Base-by-base conservation (phyloP, 2,888 invertebrate genomes). In the Siphlonurus alternatus region DNA sequence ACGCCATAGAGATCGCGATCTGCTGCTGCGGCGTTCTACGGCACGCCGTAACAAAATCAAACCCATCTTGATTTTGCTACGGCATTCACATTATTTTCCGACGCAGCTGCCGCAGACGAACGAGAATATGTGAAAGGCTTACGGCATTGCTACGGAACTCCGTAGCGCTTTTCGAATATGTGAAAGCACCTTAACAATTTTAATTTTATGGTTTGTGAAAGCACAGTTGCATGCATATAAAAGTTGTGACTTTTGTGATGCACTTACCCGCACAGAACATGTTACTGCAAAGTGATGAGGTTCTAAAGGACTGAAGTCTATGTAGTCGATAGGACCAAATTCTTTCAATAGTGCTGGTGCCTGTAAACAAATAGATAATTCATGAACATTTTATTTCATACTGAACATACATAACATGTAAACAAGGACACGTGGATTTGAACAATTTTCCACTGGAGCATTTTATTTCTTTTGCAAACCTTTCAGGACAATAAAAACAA, bases 231-330 rank as follows among this genome's bases (percentile, higher is more conserved):
- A 23, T 66, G 61, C 38, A 18, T 2, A 22, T 19, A 2, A 63
- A 53, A 18, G 60, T 61, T 5, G 23, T 18, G n/a, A 2, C 38
- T 51, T 59, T 2, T 2, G 1, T 24, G 2, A 25, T 15, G 23
- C 15, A 61, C 73, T 74, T 69, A 95, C 89, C 73, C 91, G 82
- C 1, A 91, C 89, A 0, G 95, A 94, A 73, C 90, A 93, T 64
- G 97, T 94, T 20, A 93, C 89, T 5, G 94, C 95, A 78, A 96
- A 91, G 74, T 90, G 86, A 77, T 91, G 83, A 0, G 96, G 95
- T 72, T 92, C 88, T 10, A 87, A 81, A 0, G 93, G 92, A 66
- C 91, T 89, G 73, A 97, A 93, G 74, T 94, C 89, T 59, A 97
- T 83, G 72, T 90, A 88, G 73, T 94, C 93, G 64, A 98, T 89